phyloP scores from a whole-genome alignment of 2,888 invertebrate species.

The Rhodophaea formosa region DNA sequence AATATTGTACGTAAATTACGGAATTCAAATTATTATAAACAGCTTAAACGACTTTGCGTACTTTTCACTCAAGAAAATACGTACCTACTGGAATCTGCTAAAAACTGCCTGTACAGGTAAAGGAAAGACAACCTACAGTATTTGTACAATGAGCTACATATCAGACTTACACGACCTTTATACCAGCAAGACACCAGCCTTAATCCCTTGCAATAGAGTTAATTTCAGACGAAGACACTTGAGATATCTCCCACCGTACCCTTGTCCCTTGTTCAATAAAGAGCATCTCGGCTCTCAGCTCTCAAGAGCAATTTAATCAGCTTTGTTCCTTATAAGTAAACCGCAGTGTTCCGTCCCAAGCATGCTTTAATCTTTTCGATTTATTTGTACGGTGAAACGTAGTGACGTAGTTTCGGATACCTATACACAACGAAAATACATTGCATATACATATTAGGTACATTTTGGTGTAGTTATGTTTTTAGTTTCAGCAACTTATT shows the following conservation, averaged over 20 bases:
- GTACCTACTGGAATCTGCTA: not conserved
- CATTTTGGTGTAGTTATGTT: too few relatives aligned
- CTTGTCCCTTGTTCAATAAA: conserved; percentile 37
- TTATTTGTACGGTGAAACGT: conserved; percentile 16
- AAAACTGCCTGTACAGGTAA: conserved; percentile 2
- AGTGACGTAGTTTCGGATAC: too few relatives aligned
- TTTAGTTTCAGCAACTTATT: too few relatives aligned
- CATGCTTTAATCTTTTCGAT: conserved; percentile 35
- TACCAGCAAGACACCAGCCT: too few relatives aligned
- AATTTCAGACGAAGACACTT: not conserved
- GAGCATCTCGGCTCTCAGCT: conserved; percentile 46
- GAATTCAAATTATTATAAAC: too few relatives aligned
- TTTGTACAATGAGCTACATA: too few relatives aligned
- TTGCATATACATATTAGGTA: too few relatives aligned
- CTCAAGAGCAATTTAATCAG: conserved; percentile 64
- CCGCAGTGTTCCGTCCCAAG: conserved; percentile 43
- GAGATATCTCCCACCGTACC: not conserved
- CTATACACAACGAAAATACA: too few relatives aligned
- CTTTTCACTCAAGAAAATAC: not conserved
- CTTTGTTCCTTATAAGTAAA: conserved; percentile 61
- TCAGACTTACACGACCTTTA: not conserved
- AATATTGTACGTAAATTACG: too few relatives aligned
- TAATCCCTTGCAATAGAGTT: not conserved
- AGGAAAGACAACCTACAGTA: not conserved
- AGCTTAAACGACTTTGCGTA: too few relatives aligned